Evolutionary conservation across 2,113 vertebrate genomes (phyloP).

Genomic region (Pao palembangensis): DNA sequence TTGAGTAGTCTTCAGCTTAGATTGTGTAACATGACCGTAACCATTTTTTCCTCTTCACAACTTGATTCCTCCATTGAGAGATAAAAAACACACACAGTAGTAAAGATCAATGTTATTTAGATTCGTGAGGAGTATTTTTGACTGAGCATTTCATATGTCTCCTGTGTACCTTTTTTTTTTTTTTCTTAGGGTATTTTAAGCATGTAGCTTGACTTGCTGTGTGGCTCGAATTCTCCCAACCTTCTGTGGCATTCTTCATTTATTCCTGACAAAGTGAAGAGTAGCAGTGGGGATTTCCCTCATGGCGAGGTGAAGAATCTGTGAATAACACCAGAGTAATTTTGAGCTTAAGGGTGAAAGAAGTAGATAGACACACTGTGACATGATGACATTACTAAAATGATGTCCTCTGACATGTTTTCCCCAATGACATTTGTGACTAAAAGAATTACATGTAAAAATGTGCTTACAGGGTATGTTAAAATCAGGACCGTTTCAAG

Average conservation of each 20-base stretch:
- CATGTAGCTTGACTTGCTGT: constrained; percentile 19
- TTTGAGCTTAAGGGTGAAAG: constrained; percentile 1
- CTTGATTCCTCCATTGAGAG: no score
- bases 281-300: constrained; percentile 53
- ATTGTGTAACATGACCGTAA: no score
- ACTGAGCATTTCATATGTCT: no score
- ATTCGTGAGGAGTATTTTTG: no score
- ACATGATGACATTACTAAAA: not conserved
- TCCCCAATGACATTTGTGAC: no score
- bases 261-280: constrained; percentile 61
- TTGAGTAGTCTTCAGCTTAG: no score
- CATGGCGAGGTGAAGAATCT: constrained; percentile 48
- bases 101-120: no score
- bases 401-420: not conserved
- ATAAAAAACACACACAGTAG: no score
- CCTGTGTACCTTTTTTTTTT: constrained; percentile 7
- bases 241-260: constrained; percentile 49
- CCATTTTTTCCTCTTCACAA: no score
- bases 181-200: constrained; percentile 6
- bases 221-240: constrained; percentile 34
- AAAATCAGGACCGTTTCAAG: no score
- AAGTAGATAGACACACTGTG: not conserved
- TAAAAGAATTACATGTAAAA: not conserved
- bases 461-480: no score
- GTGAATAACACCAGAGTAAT: constrained; percentile 54